Evolutionary conservation across 2,797 vertebrate genomes (phyloP), one percentile per base, ranked within the genome.

Genomic region (Loris lydekkerianus): DNA sequence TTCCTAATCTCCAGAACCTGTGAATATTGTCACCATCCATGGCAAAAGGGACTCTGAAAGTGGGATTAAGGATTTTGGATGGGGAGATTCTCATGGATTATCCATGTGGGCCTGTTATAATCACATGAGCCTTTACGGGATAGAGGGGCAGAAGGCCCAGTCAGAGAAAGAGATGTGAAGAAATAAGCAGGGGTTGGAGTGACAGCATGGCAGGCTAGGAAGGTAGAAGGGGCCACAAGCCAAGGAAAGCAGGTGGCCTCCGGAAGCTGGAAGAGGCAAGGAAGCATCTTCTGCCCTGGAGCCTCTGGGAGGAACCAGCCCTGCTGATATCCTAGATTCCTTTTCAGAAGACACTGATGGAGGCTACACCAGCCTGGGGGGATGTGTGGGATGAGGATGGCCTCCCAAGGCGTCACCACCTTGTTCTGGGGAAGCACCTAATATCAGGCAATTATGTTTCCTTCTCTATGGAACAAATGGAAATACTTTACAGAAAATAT

Each of bases 361-460:
- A 46, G 75, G 27, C 29, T 31, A 18, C 29, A 37, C 27, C 65
- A 63, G 43, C 15, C 2, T 8, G 4, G 40, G 53, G 34, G 6
- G 29, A 77, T 18, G 15, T 34, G 29, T 8, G 61, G 23, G 77
- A 14, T 34, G 5, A 17, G 29, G 25, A 31, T 20, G 37, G 5
- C 18, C 25, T 56, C 43, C 20, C 1, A 23, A 0, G 4, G 9
- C 56, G 7, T 20, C 58, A 21, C 43, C 5, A 25, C 7, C n/a
- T 86, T 63, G 58, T 73, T 76, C 31, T 17, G 18, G 20, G 70
- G 63, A 56, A 40, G 63, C 31, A 9, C 34, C 76, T 34, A 67
- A 9, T 60, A 69, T 17, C 15, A 23, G 4, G 37, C 8, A 61
- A 77, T 86, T 72, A 46, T 10, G 46, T 37, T 49, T 85, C 25